Evolutionary conservation across 2,113 vertebrate species (phyloP), one percentile per base, ranked within the genome.

Genomic region (Terrapene triunguis): DNA sequence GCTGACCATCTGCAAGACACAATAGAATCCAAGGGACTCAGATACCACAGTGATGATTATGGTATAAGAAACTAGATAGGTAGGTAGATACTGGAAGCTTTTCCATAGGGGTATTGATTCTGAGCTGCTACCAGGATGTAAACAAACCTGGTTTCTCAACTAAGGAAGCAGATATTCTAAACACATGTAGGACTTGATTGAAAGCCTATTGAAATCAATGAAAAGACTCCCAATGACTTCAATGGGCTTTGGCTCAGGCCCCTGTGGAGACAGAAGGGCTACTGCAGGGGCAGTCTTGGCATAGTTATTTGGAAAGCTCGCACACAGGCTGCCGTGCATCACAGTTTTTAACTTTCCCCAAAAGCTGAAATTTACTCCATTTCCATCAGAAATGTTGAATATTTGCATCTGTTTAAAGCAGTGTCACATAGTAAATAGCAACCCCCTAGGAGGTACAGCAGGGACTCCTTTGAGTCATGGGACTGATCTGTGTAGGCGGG

Each of bases 251-350:
- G 19, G 50, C 96, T 94, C 78, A 80, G 78, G 14, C 48, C 78
- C 80, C 89, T 48, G 78, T 16, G 2, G 17, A 96, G 96, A 81
- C 72, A 80, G 90, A 83, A 55, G 44, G 44, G 35, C 74, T 93
- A 74, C 89, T 65, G 93, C 69, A 72, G 80, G 44, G 93, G 16
- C 5, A 90, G 80, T 78, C 55, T 89, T 96, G 93, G 87, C 87
- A 96, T 87, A 89, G 48, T 10, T 35, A 6, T 50, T 91, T 65
- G 0, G 0, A 57, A 92, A 53, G 29, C 47, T 72, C 62, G 17
- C 79, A 32, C 65, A 78, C 54, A 53, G 87, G 78, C 80, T 94
- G 87, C 80, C 53, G 80, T 94, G 62, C 65, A 87, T 83, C 65
- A 74, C 50, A 87, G 44, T 32, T 87, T 85, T 50, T 83, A 50